These are phyloP conservation scores for Saxicola maurus DNA, from an alignment of 2,797 vertebrate species.

Conservation along the genomic window DNA sequence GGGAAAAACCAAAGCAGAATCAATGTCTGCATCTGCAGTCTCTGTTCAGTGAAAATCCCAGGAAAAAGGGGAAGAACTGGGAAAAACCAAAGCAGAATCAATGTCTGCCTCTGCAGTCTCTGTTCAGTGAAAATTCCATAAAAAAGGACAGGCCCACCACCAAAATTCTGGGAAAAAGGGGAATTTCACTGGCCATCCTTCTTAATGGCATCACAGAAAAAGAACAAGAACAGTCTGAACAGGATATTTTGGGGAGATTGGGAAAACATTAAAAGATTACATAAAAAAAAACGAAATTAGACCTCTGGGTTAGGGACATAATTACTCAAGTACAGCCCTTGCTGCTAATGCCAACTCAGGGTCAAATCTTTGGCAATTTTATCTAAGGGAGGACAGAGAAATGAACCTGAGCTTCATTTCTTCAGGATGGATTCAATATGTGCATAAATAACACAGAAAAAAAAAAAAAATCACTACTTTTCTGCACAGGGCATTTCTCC, in stretches of 20 bases:
- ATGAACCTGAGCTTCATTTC: not conserved
- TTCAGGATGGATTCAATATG: not conserved
- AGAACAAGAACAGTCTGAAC: not conserved
- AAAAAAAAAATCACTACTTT: not conserved
- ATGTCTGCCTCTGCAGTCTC: accelerated
- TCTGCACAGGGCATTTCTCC: not conserved
- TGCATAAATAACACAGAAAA: not conserved
- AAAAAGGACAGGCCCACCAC: not conserved
- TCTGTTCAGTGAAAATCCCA: not conserved
- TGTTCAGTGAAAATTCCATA: not conserved
- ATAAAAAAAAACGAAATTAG: not conserved
- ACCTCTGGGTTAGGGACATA: not conserved
- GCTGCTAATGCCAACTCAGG: not conserved
- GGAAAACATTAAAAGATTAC: not conserved
- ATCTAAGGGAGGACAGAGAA: not conserved
- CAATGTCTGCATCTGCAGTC: accelerated
- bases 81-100: not conserved
- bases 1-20: not conserved
- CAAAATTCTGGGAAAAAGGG: not conserved
- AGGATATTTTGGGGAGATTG: accelerated
- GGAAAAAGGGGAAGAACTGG: not conserved
- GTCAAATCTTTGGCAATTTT: not conserved
- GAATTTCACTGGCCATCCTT: not conserved
- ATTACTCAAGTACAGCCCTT: not conserved
- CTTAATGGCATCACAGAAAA: not conserved